Evolutionary conservation across 2,888 invertebrate species (phyloP).

Genomic region (Eupeodes latifasciatus): DNA sequence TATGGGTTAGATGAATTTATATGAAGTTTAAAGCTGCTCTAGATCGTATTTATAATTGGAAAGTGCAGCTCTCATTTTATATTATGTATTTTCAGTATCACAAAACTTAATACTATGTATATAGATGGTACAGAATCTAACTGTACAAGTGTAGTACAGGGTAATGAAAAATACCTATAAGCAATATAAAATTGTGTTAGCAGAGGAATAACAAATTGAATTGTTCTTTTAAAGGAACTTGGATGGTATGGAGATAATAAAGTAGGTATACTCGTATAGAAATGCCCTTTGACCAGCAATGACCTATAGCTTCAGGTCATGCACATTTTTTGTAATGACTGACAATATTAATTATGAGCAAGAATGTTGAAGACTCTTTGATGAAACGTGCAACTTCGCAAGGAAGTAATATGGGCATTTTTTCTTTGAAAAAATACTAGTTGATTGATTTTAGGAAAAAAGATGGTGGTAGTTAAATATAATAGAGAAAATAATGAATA

Average conservation of each 20-base stretch:
- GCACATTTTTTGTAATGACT: background rate
- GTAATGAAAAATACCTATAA: background rate
- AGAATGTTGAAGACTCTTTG: background rate
- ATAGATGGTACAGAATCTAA: background rate
- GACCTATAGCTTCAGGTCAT: background rate
- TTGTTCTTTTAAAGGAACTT: background rate
- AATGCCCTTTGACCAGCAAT: background rate
- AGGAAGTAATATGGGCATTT: background rate
- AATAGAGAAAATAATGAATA: too few species aligned
- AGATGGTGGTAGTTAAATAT: too few species aligned
- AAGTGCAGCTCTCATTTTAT: conserved; percentile 3
- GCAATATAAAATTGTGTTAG: background rate
- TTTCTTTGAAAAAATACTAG: background rate
- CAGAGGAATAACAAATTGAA: conserved; percentile 9
- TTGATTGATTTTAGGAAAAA: background rate
- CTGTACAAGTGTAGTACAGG: background rate
- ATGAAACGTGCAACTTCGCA: background rate
- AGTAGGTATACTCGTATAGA: background rate
- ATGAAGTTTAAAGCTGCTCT: background rate
- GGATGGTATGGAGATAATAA: background rate
- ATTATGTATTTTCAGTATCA: conserved; percentile 19
- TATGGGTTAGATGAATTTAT: background rate
- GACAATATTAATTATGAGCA: background rate
- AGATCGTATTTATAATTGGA: background rate
- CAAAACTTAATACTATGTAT: conserved; percentile 22